phyloP scores from a whole-genome alignment of 2,113 vertebrate species.

The Mustela nigripes region DNA sequence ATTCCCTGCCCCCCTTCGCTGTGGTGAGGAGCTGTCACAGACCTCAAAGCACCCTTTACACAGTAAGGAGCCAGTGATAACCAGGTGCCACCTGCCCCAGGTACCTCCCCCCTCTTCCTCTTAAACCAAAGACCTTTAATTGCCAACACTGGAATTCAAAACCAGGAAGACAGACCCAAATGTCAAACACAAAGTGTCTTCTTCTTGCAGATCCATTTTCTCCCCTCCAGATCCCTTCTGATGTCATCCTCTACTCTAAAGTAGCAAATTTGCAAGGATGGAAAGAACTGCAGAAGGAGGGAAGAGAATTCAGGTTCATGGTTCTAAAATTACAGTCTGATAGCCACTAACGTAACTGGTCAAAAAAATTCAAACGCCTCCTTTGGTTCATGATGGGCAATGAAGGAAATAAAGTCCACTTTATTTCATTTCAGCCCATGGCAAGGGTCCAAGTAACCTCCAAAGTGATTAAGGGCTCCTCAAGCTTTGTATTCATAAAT shows the following conservation, averaged over 20 bases:
- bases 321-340: neutral
- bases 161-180: slow-evolving; percentile 5
- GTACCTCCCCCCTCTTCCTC: neutral
- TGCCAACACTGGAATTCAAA: slow-evolving; percentile 11
- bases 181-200: slow-evolving; percentile 1
- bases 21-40: neutral
- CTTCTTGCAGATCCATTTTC: neutral
- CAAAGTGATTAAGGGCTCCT: neutral
- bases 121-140: neutral
- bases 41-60: neutral
- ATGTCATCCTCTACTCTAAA: neutral
- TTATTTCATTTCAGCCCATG: neutral
- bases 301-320: neutral
- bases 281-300: neutral
- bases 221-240: neutral
- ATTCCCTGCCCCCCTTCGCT: neutral
- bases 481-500: neutral
- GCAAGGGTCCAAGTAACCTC: neutral
- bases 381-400: neutral
- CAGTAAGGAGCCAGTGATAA: neutral
- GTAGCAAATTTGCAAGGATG: neutral
- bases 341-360: neutral
- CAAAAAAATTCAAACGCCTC: neutral
- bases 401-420: neutral
- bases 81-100: neutral